Conservation (phyloP, 2,797 vertebrate species). For the Tachyglossus aculeatus region DNA sequence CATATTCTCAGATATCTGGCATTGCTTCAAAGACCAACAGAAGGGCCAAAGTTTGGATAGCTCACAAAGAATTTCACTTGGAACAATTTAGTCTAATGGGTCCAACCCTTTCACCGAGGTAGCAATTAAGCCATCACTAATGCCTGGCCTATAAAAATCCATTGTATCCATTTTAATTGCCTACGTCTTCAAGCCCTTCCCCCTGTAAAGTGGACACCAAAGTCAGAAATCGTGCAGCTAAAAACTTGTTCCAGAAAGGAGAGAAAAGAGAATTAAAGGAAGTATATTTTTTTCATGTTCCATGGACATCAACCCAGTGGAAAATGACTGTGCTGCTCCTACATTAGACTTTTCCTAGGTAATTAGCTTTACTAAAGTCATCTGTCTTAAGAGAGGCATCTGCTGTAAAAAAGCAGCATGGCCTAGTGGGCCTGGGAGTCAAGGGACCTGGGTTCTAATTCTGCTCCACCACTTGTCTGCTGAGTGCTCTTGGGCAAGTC, state of each 20-base stretch:
- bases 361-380: conserved; percentile 48
- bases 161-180: conserved; percentile 63
- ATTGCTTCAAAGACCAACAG: conserved; percentile 41
- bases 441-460: too few species aligned
- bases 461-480: too few species aligned
- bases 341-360: conserved; percentile 20
- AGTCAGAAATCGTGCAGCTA: conserved; percentile 57
- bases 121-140: conserved; percentile 72
- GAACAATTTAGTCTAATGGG: conserved; percentile 71
- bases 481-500: too few species aligned
- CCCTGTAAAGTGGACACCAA: conserved; percentile 47
- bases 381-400: too few species aligned
- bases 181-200: conserved; percentile 58
- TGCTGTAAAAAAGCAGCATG: too few species aligned
- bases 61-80: conserved; percentile 63
- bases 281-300: conserved; percentile 51
- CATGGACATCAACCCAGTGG: conserved; percentile 52
- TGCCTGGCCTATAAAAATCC: conserved; percentile 63
- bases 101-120: conserved; percentile 65
- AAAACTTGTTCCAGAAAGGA: conserved; percentile 51
- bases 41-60: conserved; percentile 62
- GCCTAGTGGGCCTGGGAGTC: too few species aligned
- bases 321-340: conserved; percentile 54
- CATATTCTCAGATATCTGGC: conserved; percentile 53
- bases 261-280: conserved; percentile 62